A percentile compares a stretch with the other conserved stretches of the same genome.
These are phyloP conservation scores for Glyphotaelius pellucidus DNA, from an alignment of 2,888 invertebrate genomes.

Conservation along the genomic window DNA sequence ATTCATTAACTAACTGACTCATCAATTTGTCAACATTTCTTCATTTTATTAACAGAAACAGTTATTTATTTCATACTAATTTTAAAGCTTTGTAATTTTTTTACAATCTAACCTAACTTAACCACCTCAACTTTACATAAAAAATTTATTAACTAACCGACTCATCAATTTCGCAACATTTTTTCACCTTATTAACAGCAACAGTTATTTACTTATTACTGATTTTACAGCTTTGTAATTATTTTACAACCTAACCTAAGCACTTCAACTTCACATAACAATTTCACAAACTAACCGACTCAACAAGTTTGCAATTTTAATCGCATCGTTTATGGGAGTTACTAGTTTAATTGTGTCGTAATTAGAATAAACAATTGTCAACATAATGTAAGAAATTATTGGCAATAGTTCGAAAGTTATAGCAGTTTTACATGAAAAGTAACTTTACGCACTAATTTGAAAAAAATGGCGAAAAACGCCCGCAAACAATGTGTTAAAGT, in stretches of 20 bases:
- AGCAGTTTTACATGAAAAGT: too few species aligned
- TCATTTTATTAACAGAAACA: neutral
- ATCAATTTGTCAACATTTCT: neutral
- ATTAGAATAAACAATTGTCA: too few species aligned
- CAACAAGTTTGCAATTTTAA: neutral
- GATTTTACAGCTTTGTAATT: neutral
- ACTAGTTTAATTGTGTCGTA: too few species aligned
- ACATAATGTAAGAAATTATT: too few species aligned
- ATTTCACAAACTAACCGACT: neutral
- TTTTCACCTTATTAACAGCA: neutral
- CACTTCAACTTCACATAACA: neutral
- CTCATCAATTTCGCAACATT: neutral
- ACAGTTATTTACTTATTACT: neutral
- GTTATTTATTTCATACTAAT: neutral
- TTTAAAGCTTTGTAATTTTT: neutral
- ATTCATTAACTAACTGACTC: too few species aligned
- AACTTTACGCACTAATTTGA: too few species aligned
- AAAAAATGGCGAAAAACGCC: too few species aligned
- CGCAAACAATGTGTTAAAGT: too few species aligned
- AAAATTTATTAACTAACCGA: neutral
- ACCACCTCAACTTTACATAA: neutral
- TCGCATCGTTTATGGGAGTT: too few species aligned
- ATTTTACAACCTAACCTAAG: neutral
- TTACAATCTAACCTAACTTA: neutral
- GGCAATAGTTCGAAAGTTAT: too few species aligned